Evolutionary conservation across 2,797 vertebrate genomes (phyloP).

Genomic region (Urophycis tenuis): DNA sequence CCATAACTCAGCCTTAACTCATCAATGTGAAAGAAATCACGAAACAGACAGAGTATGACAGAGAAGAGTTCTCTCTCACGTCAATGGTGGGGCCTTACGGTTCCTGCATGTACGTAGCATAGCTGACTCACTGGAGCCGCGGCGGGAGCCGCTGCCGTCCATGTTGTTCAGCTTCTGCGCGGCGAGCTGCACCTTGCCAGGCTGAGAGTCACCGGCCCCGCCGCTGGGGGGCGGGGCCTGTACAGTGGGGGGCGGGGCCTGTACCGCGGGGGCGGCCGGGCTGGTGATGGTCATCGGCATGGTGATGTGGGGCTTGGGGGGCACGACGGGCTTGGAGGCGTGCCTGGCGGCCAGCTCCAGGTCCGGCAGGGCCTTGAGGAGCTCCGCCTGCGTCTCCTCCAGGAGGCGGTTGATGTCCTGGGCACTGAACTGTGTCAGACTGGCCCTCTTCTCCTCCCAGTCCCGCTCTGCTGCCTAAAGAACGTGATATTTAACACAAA

Average conservation of each 20-base stretch:
- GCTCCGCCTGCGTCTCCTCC: conserved; percentile 93
- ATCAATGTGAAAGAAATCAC: no score
- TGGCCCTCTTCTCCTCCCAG: conserved; percentile 96
- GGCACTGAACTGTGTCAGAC: conserved; percentile 90
- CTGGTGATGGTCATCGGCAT: conserved; percentile 51
- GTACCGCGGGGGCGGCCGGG: conserved; percentile 49
- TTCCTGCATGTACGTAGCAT: not conserved
- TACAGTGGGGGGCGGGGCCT: conserved; percentile 56
- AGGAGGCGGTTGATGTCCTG: conserved; percentile 95
- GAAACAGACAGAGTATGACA: no score
- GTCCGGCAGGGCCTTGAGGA: conserved; percentile 96
- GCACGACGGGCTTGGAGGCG: conserved; percentile 72
- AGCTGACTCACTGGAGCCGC: conserved; percentile 77
- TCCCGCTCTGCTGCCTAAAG: conserved; percentile 87
- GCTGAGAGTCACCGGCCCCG: conserved; percentile 78
- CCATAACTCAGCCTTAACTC: no score
- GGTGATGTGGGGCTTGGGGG: conserved; percentile 71
- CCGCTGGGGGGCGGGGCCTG: conserved; percentile 22
- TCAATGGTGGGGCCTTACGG: no score
- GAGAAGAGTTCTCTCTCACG: no score
- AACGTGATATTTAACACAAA: not conserved
- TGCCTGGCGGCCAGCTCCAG: conserved; percentile 90
- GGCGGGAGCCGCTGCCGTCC: conserved; percentile 74
- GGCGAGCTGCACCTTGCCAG: conserved; percentile 75
- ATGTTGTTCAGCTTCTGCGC: conserved; percentile 79